Conservation (phyloP, 2,888 invertebrate species). For the Antheraea yamamai region DNA sequence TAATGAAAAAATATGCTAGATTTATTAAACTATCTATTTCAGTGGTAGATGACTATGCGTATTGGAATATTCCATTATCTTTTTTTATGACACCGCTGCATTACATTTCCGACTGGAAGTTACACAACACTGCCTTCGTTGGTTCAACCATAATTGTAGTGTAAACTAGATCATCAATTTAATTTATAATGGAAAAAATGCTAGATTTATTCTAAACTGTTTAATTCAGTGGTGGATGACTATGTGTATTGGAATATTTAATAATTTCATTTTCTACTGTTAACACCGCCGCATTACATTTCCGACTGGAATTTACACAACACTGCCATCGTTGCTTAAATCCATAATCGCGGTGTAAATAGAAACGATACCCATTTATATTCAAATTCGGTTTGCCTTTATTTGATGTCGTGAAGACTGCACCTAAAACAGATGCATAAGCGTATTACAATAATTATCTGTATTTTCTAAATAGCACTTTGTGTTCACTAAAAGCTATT, state of each 20-base stretch:
- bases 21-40: no score
- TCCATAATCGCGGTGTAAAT: not conserved
- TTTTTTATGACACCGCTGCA: no score
- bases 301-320: not conserved
- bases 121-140: no score
- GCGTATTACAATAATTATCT: not conserved
- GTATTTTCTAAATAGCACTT: not conserved
- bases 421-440: not conserved
- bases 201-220: not conserved
- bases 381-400: constrained; percentile 1
- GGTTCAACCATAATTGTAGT: no score
- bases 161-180: no score
- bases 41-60: no score
- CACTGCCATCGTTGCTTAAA: not conserved
- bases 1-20: no score
- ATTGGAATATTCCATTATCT: no score
- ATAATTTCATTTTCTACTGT: not conserved
- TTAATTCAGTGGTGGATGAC: not conserved
- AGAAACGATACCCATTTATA: not conserved
- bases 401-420: not conserved
- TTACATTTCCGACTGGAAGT: no score
- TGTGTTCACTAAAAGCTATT: not conserved
- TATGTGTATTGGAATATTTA: not conserved
- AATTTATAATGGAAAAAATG: not conserved
- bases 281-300: not conserved